Conservation (phyloP, 2,113 vertebrate species). For the Delphinapterus leucas region DNA sequence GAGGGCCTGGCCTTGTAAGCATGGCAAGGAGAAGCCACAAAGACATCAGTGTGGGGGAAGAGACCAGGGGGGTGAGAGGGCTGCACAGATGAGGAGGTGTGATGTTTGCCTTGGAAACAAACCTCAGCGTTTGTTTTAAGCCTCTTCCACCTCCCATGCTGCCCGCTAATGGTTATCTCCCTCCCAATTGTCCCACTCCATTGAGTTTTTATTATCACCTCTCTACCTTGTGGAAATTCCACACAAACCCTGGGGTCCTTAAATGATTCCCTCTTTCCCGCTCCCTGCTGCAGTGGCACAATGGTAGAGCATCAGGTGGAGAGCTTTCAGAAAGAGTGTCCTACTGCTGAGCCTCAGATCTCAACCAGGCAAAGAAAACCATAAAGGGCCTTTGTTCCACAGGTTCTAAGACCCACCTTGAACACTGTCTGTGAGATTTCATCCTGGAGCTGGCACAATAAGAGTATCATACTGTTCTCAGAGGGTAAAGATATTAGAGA, state of each 20-base stretch:
- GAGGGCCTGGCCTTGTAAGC: background rate
- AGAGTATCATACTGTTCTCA: background rate
- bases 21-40: background rate
- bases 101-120: conserved; percentile 9
- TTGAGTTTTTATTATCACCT: conserved; percentile 23
- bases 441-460: background rate
- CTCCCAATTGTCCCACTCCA: background rate
- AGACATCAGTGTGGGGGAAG: background rate
- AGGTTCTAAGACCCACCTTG: background rate
- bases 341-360: background rate
- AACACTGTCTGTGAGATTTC: background rate
- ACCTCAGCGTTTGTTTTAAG: background rate
- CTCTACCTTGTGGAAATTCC: background rate
- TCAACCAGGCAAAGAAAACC: background rate
- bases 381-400: background rate
- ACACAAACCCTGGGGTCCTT: background rate
- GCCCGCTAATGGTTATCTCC: background rate
- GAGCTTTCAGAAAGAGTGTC: background rate
- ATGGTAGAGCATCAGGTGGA: background rate
- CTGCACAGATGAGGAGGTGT: background rate
- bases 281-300: background rate
- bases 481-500: background rate
- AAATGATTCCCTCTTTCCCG: background rate
- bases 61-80: background rate
- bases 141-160: background rate